Evolutionary conservation across 2,888 invertebrate genomes (phyloP), one percentile per base, ranked within the genome.

Genomic region (Sesia bembeciformis): DNA sequence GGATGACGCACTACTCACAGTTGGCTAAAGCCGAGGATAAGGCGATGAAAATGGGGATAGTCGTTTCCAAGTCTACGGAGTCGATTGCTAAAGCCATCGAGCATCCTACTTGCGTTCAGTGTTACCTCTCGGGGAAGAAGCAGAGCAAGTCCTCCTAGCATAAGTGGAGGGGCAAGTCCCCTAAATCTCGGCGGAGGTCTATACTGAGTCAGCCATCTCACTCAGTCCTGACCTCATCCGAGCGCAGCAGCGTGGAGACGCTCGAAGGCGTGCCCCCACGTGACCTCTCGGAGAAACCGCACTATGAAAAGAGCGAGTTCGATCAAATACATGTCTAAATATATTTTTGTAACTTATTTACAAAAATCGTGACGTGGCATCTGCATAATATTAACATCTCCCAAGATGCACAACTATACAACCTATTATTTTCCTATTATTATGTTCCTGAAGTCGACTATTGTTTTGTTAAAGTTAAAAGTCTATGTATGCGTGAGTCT

Each of bases 101-200:
- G 61, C 92, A 93, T 57, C 93, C 93, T 52, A 93, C 93, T 40
- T 94, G 94, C 81, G 93, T 94, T 64, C 93, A 94, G 70, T 94
- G 94, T 72, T 91, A 94, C 78, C 90, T 94, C 50, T 93, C 93
- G 56, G 91, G 91, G 55, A 92, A 92, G 71, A 86, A 82, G 46
- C 87, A 87, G 62, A 90, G 85, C 63, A 90, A 91, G 78, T 86
- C 89, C 63, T 92, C 92, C 91, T 92, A 92, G 91, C 92, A 92
- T 87, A 92, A 90, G 91, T 90, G 90, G 84, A 91, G 88, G 85
- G 92, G 92, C 88, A 92, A 92, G 88, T 91, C 91, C 88, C 92
- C 92, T 69, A 86, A 81, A 72, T 68, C 78, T 62, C 82, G 86
- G 59, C 75, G 85, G 62, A 86, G 80, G 65, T 76, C 83, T 57